Evolutionary conservation across 2,113 vertebrate species (phyloP).

Genomic region (Erinaceus europaeus): DNA sequence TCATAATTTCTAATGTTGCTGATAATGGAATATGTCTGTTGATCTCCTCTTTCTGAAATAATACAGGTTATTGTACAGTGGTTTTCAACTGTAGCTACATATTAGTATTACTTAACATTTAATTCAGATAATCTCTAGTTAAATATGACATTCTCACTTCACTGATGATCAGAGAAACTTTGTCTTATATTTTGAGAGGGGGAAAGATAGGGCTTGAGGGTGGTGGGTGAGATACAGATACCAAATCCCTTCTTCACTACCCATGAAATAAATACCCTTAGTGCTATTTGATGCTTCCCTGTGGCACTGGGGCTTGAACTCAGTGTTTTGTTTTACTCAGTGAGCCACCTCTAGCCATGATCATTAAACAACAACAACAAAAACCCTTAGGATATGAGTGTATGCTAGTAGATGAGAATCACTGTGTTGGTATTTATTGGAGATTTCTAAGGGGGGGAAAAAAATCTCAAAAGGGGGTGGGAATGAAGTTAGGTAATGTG

Average conservation of each 20-base stretch:
- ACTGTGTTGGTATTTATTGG: background rate
- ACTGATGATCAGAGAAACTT: background rate
- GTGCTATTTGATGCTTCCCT: no score
- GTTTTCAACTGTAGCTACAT: background rate
- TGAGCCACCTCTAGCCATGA: no score
- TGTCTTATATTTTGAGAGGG: no score
- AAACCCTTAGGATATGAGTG: no score
- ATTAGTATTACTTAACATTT: background rate
- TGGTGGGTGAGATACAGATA: no score
- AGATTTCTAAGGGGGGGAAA: background rate
- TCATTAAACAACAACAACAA: no score
- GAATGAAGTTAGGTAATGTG: background rate
- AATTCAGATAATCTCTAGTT: background rate
- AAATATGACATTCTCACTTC: background rate
- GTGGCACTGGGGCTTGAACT: no score
- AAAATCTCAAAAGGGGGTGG: background rate
- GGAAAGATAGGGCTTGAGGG: no score
- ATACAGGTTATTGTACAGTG: background rate
- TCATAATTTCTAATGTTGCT: background rate
- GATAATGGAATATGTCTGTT: no score
- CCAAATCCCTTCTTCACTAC: no score
- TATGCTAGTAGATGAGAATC: background rate
- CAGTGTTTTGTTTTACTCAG: no score
- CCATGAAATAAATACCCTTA: no score
- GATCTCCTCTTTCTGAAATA: background rate